A percentile compares a stretch with the other conserved stretches of the same genome.
Conservation (phyloP, 23 tunicate genomes). For the Trididemnum clinides region DNA sequence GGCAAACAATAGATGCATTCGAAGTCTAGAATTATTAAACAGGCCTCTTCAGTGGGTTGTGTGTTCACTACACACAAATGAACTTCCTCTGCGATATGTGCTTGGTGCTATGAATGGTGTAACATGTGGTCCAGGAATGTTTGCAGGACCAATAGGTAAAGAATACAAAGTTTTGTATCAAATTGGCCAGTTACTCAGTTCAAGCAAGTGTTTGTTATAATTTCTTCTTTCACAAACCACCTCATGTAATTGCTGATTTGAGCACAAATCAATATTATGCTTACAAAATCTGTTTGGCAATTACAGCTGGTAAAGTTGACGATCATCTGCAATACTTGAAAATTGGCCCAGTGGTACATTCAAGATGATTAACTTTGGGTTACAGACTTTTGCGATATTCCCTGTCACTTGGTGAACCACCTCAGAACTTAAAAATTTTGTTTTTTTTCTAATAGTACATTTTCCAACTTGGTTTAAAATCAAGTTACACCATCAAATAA, state of each 20-base stretch:
- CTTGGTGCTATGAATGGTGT: background rate
- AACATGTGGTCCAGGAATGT: constrained; percentile 9
- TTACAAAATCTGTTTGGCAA: constrained; percentile 14
- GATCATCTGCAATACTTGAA: constrained; percentile 7
- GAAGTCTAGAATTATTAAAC: background rate
- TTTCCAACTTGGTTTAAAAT: background rate
- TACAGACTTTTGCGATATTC: constrained; percentile 14
- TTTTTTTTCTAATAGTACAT: background rate
- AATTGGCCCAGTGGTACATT: constrained; percentile 27
- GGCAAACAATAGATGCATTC: constrained; percentile 33
- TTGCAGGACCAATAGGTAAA: constrained; percentile 18
- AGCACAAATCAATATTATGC: constrained; percentile 17
- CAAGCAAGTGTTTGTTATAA: background rate
- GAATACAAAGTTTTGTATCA: background rate
- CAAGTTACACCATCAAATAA: too few species aligned
- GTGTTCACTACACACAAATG: constrained; percentile 16
- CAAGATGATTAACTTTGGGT: constrained; percentile 21
- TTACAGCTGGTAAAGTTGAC: background rate
- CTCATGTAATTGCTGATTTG: too few species aligned
- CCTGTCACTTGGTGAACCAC: background rate
- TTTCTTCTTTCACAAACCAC: background rate
- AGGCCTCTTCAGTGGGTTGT: constrained; percentile 34
- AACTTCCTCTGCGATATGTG: constrained; percentile 28
- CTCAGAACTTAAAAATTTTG: too few species aligned
- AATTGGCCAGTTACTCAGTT: constrained; percentile 23